Percentiles rank a stretch among this genome's conserved stretches.
Conservation (phyloP, 2,888 invertebrate genomes). For the Litoditis marina region DNA sequence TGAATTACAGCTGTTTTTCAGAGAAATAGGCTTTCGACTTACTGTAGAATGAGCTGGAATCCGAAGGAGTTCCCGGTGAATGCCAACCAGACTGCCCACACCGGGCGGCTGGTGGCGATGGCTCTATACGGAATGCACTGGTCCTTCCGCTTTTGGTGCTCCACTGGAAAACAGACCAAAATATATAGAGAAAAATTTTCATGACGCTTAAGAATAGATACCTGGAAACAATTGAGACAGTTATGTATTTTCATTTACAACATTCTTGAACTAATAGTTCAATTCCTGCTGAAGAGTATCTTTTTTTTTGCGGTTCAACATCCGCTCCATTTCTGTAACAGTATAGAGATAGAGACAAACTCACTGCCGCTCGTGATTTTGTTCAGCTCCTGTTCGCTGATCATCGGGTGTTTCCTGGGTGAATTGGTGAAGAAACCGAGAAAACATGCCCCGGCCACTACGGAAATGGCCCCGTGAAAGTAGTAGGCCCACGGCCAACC, state of each 20-base stretch:
- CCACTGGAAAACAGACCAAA: slow-evolving; percentile 8
- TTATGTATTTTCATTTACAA: too few species aligned
- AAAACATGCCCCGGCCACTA: slow-evolving; percentile 26
- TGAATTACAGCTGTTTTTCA: neutral
- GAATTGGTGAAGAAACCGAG: slow-evolving; percentile 34
- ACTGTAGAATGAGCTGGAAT: slow-evolving; percentile 47
- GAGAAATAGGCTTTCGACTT: slow-evolving; percentile 2
- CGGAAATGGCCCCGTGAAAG: slow-evolving; percentile 27
- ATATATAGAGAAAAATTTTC: too few species aligned
- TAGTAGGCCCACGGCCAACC: slow-evolving; percentile 44
- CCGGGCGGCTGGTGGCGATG: slow-evolving; percentile 20
- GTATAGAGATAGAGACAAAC: too few species aligned
- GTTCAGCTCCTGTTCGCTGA: slow-evolving; percentile 24
- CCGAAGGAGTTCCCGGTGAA: slow-evolving; percentile 47
- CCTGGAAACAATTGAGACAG: too few species aligned
- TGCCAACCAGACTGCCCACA: slow-evolving; percentile 46
- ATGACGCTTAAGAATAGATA: too few species aligned
- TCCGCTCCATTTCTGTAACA: too few species aligned
- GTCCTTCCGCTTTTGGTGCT: slow-evolving; percentile 12
- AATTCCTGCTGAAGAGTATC: too few species aligned
- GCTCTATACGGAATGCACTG: slow-evolving; percentile 27
- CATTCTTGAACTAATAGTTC: too few species aligned
- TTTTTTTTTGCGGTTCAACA: too few species aligned
- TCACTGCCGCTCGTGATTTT: slow-evolving; percentile 28
- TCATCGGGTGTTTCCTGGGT: slow-evolving; percentile 30